Base-by-base conservation (phyloP, 2,797 vertebrate genomes). In the Chelonia mydas region DNA sequence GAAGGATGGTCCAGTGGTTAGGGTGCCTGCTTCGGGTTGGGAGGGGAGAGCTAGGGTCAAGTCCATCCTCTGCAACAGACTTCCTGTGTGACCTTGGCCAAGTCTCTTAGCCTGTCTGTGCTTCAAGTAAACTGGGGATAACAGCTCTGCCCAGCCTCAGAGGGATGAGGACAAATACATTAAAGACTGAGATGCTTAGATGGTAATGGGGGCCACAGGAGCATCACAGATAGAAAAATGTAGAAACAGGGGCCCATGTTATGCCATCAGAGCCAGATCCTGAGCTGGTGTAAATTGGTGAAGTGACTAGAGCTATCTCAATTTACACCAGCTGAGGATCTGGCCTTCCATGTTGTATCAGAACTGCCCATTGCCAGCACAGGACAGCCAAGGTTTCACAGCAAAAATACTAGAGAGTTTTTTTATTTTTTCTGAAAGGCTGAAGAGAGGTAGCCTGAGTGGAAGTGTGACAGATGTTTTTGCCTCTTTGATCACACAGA, bases 401-500 rank as follows among this genome's bases (percentile, higher is more conserved):
- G n/a, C 53, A 45, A 81, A 27, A 55, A 81, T 10, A 21, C 6
- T 21, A 21, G 41, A 81, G 33, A 10, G 15, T 59, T 23, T 59
- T 59, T 45, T 47, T 4, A 19, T 5, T 19, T 54, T 59, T 59
- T 23, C 10, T 23, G 55, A 47, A 82, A 82, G 55, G 37, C 37
- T 45, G 81, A 82, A 31, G 28, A 82, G 55, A 59, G 68, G 81
- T 4, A 5, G 37, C 47, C 81, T 27, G 41, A 57, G 23, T 12
- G 27, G 28, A 54, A 47, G 17, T 8, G 27, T 21, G 54, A 4
- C 81, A 76, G 77, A 51, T 12, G 72, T 2, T 37, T 45, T 1
- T 0, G 11, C 33, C 82, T 65, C 79, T 84, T 50, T 41, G 17
- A 16, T 1, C 0, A 0, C 8, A 27, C 4, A 57, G 65, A 55